Base-by-base conservation (phyloP, 2,888 invertebrate genomes). In the Frankliniella intonsa region DNA sequence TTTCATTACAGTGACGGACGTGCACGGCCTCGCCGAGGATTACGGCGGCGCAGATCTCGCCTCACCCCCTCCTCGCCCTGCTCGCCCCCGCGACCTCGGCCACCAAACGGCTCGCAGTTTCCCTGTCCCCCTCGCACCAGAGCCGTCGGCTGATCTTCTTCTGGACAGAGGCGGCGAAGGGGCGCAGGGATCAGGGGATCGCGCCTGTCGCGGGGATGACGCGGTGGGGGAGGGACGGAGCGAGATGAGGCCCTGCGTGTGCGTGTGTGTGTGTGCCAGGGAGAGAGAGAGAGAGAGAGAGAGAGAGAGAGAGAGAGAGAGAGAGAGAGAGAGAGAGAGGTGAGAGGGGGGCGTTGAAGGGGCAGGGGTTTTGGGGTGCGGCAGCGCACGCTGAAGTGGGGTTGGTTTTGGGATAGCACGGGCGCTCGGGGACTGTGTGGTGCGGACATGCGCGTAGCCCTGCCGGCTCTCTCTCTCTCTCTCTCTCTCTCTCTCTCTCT, bases 131-230 rank as follows among this genome's bases (percentile, higher is more conserved):
- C 62, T 62, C 14, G 17, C 62, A 19, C 62, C 5, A 3, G 38
- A 38, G 38, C 38, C 38, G 38, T 38, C 38, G 38, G 38, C 38
- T 38, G 38, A 38, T 62, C 62, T 62, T n/a, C 62, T n/a, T 62
- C 62, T 62, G 38, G 38, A 38, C 38, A 38, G 38, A 62, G 62
- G 14, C 81, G 85, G 86, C 85, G 85, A 85, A 84, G 83, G 65
- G 62, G 50, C 22, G 83, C 83, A 51, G 81, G 82, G 82, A 84
- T 84, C 84, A 82, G 80, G 83, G 83, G 83, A 83, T 84, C 82
- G 83, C 82, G 83, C 83, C 84, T 82, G 82, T 83, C 83, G 83
- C 82, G 83, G 83, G 76, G 83, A 81, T 82, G 22, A 80, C 80
- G 80, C 65, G 80, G 80, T 5, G 38, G 38, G 82, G 81, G 82